Evolutionary conservation across 2,113 vertebrate species (phyloP).

Genomic region (Phalacrocorax brasilianus): DNA sequence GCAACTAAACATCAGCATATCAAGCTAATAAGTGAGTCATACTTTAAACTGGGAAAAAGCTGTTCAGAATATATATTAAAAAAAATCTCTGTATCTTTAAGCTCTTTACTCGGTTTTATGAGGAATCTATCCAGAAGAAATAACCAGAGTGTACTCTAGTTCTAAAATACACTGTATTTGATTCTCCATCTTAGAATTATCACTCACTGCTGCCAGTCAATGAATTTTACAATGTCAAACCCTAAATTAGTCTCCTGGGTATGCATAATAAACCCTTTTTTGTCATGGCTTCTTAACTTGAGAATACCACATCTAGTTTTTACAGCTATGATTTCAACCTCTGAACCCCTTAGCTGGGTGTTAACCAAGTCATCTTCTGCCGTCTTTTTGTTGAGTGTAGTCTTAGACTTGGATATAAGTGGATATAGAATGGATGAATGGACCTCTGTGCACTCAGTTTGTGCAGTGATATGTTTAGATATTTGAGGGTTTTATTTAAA

Average conservation of each 20-base stretch:
- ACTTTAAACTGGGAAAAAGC: not conserved
- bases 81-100: not conserved
- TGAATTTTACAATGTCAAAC: not conserved
- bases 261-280: not conserved
- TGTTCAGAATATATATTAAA: not conserved
- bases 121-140: not conserved
- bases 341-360: not conserved
- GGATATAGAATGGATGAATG: not conserved
- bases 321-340: not conserved
- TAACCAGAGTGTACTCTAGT: not conserved
- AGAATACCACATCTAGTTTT: not conserved
- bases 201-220: not conserved
- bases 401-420: not conserved
- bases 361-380: not conserved
- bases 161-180: not conserved
- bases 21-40: not conserved
- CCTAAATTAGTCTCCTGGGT: not conserved
- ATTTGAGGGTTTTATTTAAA: not conserved
- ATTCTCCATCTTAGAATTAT: not conserved
- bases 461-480: not conserved
- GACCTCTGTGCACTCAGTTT: not conserved
- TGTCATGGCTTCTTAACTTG: not conserved
- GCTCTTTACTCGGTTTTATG: not conserved
- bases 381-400: not conserved
- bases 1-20: not conserved